Evolutionary conservation across 2,113 vertebrate species (phyloP).

Genomic region (Xenopus laevis): DNA sequence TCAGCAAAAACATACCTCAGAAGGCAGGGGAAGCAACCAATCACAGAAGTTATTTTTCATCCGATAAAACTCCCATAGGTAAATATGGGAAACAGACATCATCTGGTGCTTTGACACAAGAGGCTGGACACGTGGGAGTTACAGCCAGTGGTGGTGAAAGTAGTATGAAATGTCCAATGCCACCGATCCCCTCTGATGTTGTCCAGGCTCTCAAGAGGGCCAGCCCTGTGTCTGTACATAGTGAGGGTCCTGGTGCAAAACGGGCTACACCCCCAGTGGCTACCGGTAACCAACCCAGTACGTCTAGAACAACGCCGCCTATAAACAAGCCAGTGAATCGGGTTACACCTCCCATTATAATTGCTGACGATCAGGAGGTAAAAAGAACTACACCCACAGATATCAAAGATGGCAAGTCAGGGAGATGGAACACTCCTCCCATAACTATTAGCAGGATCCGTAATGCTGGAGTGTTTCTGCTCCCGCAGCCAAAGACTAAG

Average conservation of each 20-base stretch:
- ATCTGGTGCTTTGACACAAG: not conserved
- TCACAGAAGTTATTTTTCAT: not conserved
- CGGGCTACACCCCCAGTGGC: not conserved
- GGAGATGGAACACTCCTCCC: not conserved
- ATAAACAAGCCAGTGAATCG: not conserved
- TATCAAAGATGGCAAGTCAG: not conserved
- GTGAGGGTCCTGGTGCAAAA: constrained; percentile 2
- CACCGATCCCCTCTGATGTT: not conserved
- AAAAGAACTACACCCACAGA: not conserved
- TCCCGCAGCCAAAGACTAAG: not conserved
- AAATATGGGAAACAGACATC: constrained; percentile 3
- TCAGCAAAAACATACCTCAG: not conserved
- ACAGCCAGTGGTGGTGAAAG: not conserved
- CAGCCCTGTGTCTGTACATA: constrained; percentile 6
- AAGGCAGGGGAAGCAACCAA: not conserved
- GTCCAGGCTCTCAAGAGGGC: constrained; percentile 1
- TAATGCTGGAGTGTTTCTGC: constrained; percentile 2
- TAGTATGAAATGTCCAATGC: not conserved
- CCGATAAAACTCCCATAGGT: too few species aligned
- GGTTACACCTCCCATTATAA: not conserved
- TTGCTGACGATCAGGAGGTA: not conserved
- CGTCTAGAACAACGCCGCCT: not conserved
- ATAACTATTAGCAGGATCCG: constrained; percentile 29
- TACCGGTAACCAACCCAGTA: not conserved
- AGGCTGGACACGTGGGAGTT: not conserved